Base-by-base conservation (phyloP, 2,113 vertebrate genomes). In the Aegotheles bennettii region DNA sequence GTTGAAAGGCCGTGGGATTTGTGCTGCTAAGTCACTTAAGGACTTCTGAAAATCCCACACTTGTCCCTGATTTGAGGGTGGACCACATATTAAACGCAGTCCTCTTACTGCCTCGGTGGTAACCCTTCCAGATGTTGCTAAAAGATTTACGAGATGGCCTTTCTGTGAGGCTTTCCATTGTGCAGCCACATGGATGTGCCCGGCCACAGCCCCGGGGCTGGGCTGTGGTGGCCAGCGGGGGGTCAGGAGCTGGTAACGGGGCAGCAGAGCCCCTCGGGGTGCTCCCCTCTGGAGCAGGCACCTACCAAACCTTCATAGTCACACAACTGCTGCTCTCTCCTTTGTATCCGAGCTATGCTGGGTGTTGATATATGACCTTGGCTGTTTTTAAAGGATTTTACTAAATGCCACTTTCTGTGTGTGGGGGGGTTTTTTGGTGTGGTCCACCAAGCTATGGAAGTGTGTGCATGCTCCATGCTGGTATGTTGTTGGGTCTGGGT, bases 21-120 rank as follows among this genome's bases (percentile, higher is more conserved):
- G 61, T 45, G 73, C 76, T 93, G 92, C 77, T 90, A 89, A 95
- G 93, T 96, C 94, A 96, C 79, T 94, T 93, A 87, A 96, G 95
- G 94, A 93, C 92, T 97, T 96, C 15, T 94, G 85, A 93, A 90
- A 92, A 90, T 94, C 79, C 88, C 93, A 94, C 90, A 77, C 93
- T 96, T 75, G 90, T 91, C 89, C 84, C 50, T 77, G 84, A 78
- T 91, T 95, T 87, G 90, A 89, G 92, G 77, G 67, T 79, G 77
- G 95, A 91, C 94, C 42, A 6, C 93, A 89, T 90, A 89, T 89
- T 96, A 97, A 94, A 59, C 16, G 12, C 88, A 91, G 65, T 16
- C 84, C 87, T 88, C 48, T 6, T 47, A 14, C 53, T 73, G 84
- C 89, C 75, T 91, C 19, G 0, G 57, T 84, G 89, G 71, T 54